Percentiles rank a stretch among this genome's conserved stretches.
phyloP scores from a whole-genome alignment of 37 sponge, comb jelly and placozoan species.

The Ianthella basta region DNA sequence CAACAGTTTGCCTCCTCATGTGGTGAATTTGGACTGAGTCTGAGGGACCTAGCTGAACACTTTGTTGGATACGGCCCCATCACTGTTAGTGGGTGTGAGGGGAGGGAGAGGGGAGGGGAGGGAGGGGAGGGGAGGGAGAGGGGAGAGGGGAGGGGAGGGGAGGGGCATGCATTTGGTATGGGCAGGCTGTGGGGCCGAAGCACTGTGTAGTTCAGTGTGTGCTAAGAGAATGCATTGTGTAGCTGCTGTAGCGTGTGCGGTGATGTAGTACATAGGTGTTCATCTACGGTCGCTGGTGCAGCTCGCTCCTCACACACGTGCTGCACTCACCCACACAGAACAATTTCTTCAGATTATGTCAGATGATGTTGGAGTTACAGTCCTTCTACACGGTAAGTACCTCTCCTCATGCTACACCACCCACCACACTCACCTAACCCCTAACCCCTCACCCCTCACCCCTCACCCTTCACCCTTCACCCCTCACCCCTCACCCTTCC shows the following conservation, averaged over 20 bases:
- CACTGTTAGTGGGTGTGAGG: not conserved
- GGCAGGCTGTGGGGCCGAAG: not conserved
- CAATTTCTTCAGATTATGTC: not conserved
- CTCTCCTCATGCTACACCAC: no score
- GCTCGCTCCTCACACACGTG: no score
- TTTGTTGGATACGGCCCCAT: no score
- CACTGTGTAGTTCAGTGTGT: no score
- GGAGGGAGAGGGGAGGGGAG: not conserved
- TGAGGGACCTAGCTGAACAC: no score
- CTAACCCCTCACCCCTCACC: not conserved
- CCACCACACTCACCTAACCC: no score
- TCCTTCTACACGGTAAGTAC: constrained; percentile 63
- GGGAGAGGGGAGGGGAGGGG: not conserved
- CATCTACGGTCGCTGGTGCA: no score
- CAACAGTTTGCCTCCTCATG: no score
- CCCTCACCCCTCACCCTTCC: not conserved
- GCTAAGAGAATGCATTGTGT: no score
- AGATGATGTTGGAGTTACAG: constrained; percentile 41
- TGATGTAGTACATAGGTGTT: no score
- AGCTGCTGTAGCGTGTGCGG: no score
- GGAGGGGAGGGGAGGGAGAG: constrained; percentile 9
- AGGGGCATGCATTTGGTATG: not conserved
- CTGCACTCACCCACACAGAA: not conserved
- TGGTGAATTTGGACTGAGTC: no score
- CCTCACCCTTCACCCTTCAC: not conserved